These are phyloP conservation scores for Caerostris extrusa DNA, from an alignment of 1,140 invertebrate species.

Conservation along the genomic window DNA sequence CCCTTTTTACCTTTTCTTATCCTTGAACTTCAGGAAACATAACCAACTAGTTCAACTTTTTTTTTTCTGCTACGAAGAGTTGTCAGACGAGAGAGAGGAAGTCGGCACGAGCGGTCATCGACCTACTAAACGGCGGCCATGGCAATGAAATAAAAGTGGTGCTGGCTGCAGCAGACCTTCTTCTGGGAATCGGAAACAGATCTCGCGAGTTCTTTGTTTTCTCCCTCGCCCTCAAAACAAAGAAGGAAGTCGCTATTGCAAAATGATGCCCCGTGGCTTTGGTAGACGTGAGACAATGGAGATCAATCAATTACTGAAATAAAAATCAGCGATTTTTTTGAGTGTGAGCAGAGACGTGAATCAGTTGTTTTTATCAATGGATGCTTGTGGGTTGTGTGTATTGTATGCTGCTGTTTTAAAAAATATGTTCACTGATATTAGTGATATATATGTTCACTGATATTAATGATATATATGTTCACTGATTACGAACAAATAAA, in stretches of 20 bases:
- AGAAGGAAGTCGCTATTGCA: not conserved
- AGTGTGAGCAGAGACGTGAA: not conserved
- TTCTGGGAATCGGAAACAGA: not conserved
- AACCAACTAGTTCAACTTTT: not conserved
- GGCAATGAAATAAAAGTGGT: slow-evolving; percentile 13
- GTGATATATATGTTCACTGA: too few species aligned
- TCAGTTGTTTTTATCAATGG: not conserved
- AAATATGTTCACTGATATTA: too few species aligned
- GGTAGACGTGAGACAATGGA: not conserved
- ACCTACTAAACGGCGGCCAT: slow-evolving; percentile 9
- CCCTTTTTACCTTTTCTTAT: not conserved
- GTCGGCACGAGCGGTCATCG: slow-evolving; percentile 27
- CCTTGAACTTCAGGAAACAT: slow-evolving; percentile 10
- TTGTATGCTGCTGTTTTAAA: not conserved
- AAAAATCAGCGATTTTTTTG: too few species aligned
- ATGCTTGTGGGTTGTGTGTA: not conserved
- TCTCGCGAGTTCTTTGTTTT: not conserved
- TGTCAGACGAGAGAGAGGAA: not conserved
- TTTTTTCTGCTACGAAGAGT: not conserved
- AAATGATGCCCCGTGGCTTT: not conserved
- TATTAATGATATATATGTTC: too few species aligned
- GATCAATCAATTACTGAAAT: not conserved
- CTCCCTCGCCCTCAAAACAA: too few species aligned
- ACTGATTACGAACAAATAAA: too few species aligned
- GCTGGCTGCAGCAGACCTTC: not conserved